Base-by-base conservation (phyloP, 1,140 invertebrate species). In the Hylyphantes graminicola region DNA sequence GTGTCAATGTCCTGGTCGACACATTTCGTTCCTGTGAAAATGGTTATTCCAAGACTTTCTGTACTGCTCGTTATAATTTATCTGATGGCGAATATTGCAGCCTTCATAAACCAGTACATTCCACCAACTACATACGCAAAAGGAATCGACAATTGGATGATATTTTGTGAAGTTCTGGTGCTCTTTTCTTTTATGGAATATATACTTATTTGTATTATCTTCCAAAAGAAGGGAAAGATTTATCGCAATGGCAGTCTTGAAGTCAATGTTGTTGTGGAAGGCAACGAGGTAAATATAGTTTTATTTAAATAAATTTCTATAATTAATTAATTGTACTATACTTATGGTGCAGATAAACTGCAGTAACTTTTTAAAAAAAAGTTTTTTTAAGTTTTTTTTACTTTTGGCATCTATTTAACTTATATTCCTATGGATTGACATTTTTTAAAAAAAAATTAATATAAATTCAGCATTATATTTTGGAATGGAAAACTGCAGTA, bases 91-190 rank as follows among this genome's bases (percentile, higher is more conserved):
- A 70, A 21, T 12, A 57, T 76, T 6, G 35, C 2, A 7, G 50
- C 70, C 3, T 64, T 57, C 11, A 17, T 77, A 0, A 72, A 48
- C n/a, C 54, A 19, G 10, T 35, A 17, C 12, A 68, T 70, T 15
- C 82, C 82, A 9, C 73, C 73, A 12, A 13, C 65, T 59, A 21
- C 82, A 13, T 85, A 85, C 19, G 35, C 74, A 7, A 85, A 76
- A 57, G 73, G 50, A 12, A 77, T 35, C 35, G 63, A 76, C n/a
- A 59, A 68, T 10, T 85, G 82, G 82, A 77, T 77, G 13, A 55
- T 54, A 15, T 9, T 77, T 8, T 77, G 74, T 21, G 65, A 73
- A 19, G 57, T 59, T 11, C 17, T 85, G 15, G 73, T 85, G 6
- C 77, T 77, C 35, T 35, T 55, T 6, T 35, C 64, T 35, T 85